Evolutionary conservation across 2,888 invertebrate genomes (phyloP).

Genomic region (Poecilobothrus nobilitatus): DNA sequence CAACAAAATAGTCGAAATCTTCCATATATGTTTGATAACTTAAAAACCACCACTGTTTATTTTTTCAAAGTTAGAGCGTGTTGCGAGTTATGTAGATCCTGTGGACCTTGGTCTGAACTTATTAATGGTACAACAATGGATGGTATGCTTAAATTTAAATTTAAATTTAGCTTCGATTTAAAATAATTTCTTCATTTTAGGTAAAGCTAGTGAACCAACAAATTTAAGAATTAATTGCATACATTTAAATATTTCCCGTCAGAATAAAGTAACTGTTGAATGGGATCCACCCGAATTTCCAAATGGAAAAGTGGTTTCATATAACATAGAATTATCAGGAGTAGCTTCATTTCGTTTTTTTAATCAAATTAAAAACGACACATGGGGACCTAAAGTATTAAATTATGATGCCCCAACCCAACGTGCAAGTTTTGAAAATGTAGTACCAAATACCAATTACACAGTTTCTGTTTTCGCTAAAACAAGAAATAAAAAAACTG

Average conservation of each 20-base stretch:
- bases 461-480: slow-evolving; percentile 69
- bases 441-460: slow-evolving; percentile 77
- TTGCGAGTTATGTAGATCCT: slow-evolving; percentile 64
- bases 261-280: slow-evolving; percentile 55
- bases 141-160: slow-evolving; percentile 46
- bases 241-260: slow-evolving; percentile 47
- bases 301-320: slow-evolving; percentile 71
- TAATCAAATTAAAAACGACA: slow-evolving; percentile 46
- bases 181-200: background rate
- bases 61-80: slow-evolving; percentile 73
- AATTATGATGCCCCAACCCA: slow-evolving; percentile 50
- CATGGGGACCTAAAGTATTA: slow-evolving; percentile 53
- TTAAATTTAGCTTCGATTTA: no score
- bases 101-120: slow-evolving; percentile 68
- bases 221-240: slow-evolving; percentile 60
- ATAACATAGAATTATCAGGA: slow-evolving; percentile 56
- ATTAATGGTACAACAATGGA: slow-evolving; percentile 77
- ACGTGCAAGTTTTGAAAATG: slow-evolving; percentile 51
- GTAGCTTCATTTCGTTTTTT: slow-evolving; percentile 50
- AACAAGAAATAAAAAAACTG: slow-evolving; percentile 65
- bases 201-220: slow-evolving; percentile 57
- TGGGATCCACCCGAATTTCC: slow-evolving; percentile 67
- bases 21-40: slow-evolving; percentile 66
- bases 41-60: slow-evolving; percentile 72
- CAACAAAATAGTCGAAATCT: slow-evolving; percentile 56